phyloP scores from a whole-genome alignment of 2,888 invertebrate species.

The Pandemis cinnamomeana region DNA sequence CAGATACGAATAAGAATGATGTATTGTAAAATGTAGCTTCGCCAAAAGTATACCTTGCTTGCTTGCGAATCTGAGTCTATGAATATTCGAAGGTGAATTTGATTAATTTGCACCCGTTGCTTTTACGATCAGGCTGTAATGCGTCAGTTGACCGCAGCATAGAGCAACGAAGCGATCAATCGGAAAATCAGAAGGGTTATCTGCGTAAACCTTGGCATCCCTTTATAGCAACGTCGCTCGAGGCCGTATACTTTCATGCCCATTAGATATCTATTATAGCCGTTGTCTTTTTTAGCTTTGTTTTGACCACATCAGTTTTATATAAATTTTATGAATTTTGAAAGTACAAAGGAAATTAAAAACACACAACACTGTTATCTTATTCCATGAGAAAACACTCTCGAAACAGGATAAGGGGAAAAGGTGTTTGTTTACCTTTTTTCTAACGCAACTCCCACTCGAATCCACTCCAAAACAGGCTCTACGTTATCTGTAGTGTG shows the following conservation, averaged over 20 bases:
- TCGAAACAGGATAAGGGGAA: slow-evolving; percentile 27
- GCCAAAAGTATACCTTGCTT: slow-evolving; percentile 62
- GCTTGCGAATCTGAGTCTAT: slow-evolving; percentile 13
- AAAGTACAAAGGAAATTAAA: slow-evolving; percentile 8
- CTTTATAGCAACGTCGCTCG: slow-evolving; percentile 56
- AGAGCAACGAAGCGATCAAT: slow-evolving; percentile 62
- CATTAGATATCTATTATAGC: slow-evolving; percentile 34
- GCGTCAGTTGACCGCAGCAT: slow-evolving; percentile 50
- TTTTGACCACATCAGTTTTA: neutral
- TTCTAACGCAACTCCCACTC: slow-evolving; percentile 55
- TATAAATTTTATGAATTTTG: neutral
- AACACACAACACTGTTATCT: slow-evolving; percentile 20
- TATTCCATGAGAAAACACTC: slow-evolving; percentile 16
- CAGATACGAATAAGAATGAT: slow-evolving; percentile 70
- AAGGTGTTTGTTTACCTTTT: slow-evolving; percentile 65
- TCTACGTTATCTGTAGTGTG: slow-evolving; percentile 62
- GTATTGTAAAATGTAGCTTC: slow-evolving; percentile 69
- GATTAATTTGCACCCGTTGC: slow-evolving; percentile 30
- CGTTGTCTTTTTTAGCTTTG: slow-evolving; percentile 19
- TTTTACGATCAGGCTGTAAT: slow-evolving; percentile 18
- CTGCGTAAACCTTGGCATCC: slow-evolving; percentile 44
- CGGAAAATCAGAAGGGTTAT: slow-evolving; percentile 71
- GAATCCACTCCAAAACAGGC: slow-evolving; percentile 61
- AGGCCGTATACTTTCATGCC: slow-evolving; percentile 48
- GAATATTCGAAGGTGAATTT: slow-evolving; percentile 28